These are phyloP conservation scores for Siniperca chuatsi DNA, from an alignment of 2,113 vertebrate species.

Conservation along the genomic window DNA sequence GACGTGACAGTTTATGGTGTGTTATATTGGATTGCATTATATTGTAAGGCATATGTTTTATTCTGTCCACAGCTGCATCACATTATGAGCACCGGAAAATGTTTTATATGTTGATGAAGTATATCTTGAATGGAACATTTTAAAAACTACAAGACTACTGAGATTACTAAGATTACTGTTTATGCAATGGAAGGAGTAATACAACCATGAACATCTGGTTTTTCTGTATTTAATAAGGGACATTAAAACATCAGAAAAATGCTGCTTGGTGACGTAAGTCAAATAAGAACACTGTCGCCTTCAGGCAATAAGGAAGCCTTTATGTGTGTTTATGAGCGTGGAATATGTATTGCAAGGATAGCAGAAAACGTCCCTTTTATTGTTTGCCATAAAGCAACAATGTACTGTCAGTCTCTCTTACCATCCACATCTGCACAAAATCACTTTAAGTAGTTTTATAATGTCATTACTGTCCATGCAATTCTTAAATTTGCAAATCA, in stretches of 20 bases:
- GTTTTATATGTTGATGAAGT: conserved; percentile 30
- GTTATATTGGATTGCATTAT: conserved; percentile 17
- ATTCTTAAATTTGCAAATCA: neutral
- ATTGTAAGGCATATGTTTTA: neutral
- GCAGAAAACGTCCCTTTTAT: conserved; percentile 23
- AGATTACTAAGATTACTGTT: conserved; percentile 33
- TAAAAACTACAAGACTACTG: conserved; percentile 35
- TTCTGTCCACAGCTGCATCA: neutral
- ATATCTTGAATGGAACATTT: conserved; percentile 13
- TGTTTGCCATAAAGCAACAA: conserved; percentile 20
- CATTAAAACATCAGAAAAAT: conserved; percentile 29
- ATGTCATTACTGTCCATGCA: neutral
- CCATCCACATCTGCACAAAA: conserved; percentile 3
- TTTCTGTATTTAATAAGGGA: conserved; percentile 43
- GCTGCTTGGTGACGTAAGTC: neutral
- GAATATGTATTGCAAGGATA: conserved; percentile 23
- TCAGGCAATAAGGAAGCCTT: conserved; percentile 26
- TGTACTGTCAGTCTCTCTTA: conserved; percentile 1
- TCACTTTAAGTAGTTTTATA: neutral
- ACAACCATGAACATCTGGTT: conserved; percentile 19
- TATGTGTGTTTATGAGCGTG: conserved; percentile 32
- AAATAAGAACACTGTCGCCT: conserved; percentile 6
- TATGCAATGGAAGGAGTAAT: conserved; percentile 18
- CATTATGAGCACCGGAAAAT: conserved; percentile 10
- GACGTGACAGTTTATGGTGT: neutral